phyloP scores from a whole-genome alignment of 2,113 vertebrate genomes.

The Myrmophylax atrothorax region DNA sequence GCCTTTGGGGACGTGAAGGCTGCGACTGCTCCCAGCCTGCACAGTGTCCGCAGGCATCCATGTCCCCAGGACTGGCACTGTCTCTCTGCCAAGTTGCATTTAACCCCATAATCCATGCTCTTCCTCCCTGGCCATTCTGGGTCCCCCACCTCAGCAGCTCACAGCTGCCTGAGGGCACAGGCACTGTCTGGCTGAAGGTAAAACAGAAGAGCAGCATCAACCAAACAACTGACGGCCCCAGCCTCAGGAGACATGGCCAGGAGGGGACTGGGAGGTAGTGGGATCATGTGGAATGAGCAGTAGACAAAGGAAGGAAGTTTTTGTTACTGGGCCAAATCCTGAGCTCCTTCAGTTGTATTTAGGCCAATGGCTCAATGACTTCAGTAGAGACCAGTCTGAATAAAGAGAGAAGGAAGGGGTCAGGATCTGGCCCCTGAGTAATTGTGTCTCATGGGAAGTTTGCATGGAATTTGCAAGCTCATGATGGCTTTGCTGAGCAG shows the following conservation, averaged over 20 bases:
- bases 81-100: background rate
- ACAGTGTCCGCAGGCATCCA: accelerated
- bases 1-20: background rate
- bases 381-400: background rate
- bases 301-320: conserved; percentile 68
- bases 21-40: background rate
- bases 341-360: conserved; percentile 12
- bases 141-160: background rate
- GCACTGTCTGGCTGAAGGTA: background rate
- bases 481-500: background rate
- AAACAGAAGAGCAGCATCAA: background rate
- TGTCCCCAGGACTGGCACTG: background rate
- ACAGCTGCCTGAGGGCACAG: background rate
- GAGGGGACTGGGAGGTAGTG: background rate
- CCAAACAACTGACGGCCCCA: background rate
- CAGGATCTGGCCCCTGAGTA: background rate
- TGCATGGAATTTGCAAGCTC: background rate
- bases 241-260: background rate
- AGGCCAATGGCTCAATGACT: background rate
- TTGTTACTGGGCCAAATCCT: conserved; percentile 56
- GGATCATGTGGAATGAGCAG: background rate
- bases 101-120: background rate
- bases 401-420: conserved; percentile 10
- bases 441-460: background rate
- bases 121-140: background rate